Base-by-base conservation (phyloP, 2,888 invertebrate genomes). In the Lypha dubia region DNA sequence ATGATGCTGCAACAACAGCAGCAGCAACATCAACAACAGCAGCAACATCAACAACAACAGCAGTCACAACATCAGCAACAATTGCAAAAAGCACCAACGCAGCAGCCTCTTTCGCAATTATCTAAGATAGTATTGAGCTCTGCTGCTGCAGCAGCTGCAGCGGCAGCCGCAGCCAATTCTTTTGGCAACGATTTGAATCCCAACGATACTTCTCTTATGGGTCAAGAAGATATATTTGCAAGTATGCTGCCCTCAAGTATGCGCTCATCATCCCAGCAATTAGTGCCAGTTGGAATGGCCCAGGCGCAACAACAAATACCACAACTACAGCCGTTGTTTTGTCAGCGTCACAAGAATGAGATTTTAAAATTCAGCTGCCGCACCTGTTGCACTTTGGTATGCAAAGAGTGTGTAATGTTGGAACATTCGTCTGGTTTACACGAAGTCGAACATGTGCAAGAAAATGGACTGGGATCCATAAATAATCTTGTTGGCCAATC, bases 291-390 rank as follows among this genome's bases (percentile, higher is more conserved):
- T 71, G 35, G 60, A 82, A 82, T 79, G 67, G 65, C 9, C 7
- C 80, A 77, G 67, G 65, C 9, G 4, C 80, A 77, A 46, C 81
- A 60, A 17, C 58, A 75, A 71, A 77, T 73, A 44, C 74, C 58
- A 28, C 79, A 6, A 35, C 83, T 79, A 4, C 83, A 79, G 46
- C 70, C 77, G 22, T 46, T 90, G 4, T 95, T 95, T 89, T 98
- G 98, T 92, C 95, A 95, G 41, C 94, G 97, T 88, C 98, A 99
- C 93, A 97, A 97, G 93, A 95, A 95, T 88, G 98, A 99, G 92
- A 94, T 97, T 86, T 93, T 99, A 65, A 97, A 98, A 93, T 98
- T 96, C 91, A 99, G 96, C 92, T 99, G 99, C 92, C 96, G 97
- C 90, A 97, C 97, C 15, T 99, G 99, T 93, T 95, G 96, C 87